Evolutionary conservation across 92 coral and sea anemone genomes (phyloP), one percentile per base, ranked within the genome.

Genomic region (Montipora capitata): DNA sequence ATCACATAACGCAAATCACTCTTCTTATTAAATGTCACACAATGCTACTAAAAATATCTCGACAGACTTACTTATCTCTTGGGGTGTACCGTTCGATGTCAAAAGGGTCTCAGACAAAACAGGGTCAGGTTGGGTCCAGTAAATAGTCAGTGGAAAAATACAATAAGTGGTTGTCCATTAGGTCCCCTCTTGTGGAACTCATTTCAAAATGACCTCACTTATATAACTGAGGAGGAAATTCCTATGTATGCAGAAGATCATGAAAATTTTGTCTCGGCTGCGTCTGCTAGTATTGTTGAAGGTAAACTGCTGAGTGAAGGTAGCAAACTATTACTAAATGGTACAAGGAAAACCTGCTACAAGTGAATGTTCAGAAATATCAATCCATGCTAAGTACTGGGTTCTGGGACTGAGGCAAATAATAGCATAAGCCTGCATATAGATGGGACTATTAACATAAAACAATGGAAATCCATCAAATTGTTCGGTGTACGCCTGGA

Each of bases 231-330:
- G 76, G 76, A 71, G 76, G 56, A 71, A 38, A 71, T 71, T 71
- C 48, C 79, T 14, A 74, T 18, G 58, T 74, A 74, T 74, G 59
- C 79, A 45, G 79, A 74, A 10, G 79, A 74, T 74, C 64, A 74
- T 52, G 63, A 74, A 74, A 74, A 48, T 18, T 74, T 74, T 74
- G 59, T 63, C 58, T 74, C 79, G 45, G 62, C 62, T 62, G 2
- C 41, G 79, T 74, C 61, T 74, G 62, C 79, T 74, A 49, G 79
- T 52, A 8, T 74, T n/a, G 79, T 6, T 74, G 40, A 74, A 49
- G 79, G 40, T 3, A 74, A 74, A 17, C 79, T 74, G 79, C 79
- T 5, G 49, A 44, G 38, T 65, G 70, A 42, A 72, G 51, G 57
- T n/a, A 72, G 49, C 8, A 41, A 72, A n/a, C 27, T 20, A 38